phyloP scores from a whole-genome alignment of 2,113 vertebrate genomes.

The Ptilorrhoa leucosticta region DNA sequence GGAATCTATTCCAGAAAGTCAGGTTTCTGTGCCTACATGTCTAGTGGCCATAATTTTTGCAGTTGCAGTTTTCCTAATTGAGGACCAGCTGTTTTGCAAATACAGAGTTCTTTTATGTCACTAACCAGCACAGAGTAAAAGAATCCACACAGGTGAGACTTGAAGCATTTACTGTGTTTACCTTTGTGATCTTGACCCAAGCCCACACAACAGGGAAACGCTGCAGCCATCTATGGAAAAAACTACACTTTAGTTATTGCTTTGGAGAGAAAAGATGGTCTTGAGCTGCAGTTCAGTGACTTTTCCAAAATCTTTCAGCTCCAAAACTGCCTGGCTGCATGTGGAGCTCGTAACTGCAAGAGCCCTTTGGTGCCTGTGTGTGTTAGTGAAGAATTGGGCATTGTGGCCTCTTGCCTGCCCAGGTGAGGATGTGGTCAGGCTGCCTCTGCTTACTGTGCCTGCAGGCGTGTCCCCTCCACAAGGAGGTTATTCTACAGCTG shows the following conservation, averaged over 20 bases:
- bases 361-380: not conserved
- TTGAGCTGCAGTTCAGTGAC: not conserved
- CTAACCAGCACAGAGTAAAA: not conserved
- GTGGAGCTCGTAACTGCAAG: not conserved
- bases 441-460: not conserved
- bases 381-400: not conserved
- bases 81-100: not conserved
- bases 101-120: not conserved
- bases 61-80: not conserved
- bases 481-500: not conserved
- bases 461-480: not conserved
- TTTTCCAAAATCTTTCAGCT: not conserved
- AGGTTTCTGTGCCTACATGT: not conserved
- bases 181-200: not conserved
- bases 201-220: not conserved
- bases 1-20: not conserved
- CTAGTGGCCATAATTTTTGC: not conserved
- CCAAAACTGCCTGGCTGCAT: not conserved
- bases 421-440: not conserved
- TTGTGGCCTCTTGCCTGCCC: not conserved
- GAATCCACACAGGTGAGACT: not conserved
- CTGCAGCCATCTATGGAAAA: not conserved
- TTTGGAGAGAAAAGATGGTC: not conserved
- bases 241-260: not conserved
- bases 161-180: not conserved